Base-by-base conservation (phyloP, 2,888 invertebrate species). In the Hymenopus coronatus region DNA sequence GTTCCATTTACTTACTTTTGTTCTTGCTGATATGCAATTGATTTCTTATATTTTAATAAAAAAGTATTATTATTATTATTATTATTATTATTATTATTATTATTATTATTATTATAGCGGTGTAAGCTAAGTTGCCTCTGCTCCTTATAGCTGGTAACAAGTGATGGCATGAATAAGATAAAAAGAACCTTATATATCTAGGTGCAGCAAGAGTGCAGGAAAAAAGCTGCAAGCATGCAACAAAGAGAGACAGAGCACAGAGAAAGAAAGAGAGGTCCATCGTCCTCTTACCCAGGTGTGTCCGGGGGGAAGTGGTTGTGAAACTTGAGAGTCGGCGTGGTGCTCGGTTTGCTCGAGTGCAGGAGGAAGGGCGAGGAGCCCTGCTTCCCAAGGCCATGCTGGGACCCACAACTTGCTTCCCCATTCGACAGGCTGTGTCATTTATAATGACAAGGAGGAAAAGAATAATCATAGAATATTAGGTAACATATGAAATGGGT, bases 241-340 rank as follows among this genome's bases (percentile, higher is more conserved):
- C 82, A 27, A 28, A 30, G 82, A 40, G 87, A 84, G 25, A 87
- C n/a, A 70, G 82, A 81, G 88, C 27, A 81, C 15, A 84, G 84
- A 84, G 84, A 84, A n/a, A 84, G 84, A 84, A n/a, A 84, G 30
- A 70, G 40, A 30, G n/a, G 54, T 70, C 54, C 54, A 70, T 70
- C 54, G 6, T 40, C 46, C 85, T 95, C 95, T 95, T 94, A 96
- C 96, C 95, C 96, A 93, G 97, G 96, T 92, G 97, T 96, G 93
- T 98, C 98, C 90, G 97, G 98, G 92, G 98, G 98, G 94, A 98
- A 98, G 93, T 98, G 97, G 93, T 98, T 98, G 95, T 98, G 98
- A 94, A 98, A 98, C 94, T 98, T 98, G 91, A 98, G 95, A 91
- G 97, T 97, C 88, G 97, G 97, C 90, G 97, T 96, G 92, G 97